These are phyloP conservation scores for Caenorhabditis inopinata DNA, from an alignment of 1,140 invertebrate genomes.

Conservation along the genomic window DNA sequence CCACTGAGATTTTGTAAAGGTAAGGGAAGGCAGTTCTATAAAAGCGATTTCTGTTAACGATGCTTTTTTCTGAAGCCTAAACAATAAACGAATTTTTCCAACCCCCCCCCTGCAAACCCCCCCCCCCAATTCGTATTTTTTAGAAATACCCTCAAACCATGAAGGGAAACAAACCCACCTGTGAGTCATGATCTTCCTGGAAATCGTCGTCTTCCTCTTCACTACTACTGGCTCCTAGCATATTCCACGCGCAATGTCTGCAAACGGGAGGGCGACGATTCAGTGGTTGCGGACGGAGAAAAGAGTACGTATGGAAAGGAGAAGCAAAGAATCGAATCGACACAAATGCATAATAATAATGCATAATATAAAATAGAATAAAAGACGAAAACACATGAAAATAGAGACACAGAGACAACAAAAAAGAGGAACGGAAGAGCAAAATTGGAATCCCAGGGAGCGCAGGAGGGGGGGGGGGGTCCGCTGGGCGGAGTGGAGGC, in stretches of 20 bases:
- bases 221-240: slow-evolving; percentile 62
- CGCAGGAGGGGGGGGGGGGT: background rate
- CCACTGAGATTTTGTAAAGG: no score
- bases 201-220: slow-evolving; percentile 63
- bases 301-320: background rate
- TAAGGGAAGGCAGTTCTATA: no score
- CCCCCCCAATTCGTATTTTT: no score
- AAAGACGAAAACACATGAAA: background rate
- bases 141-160: no score
- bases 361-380: slow-evolving; percentile 19
- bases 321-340: background rate
- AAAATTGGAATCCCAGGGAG: slow-evolving; percentile 7
- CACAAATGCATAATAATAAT: slow-evolving; percentile 6
- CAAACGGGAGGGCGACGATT: background rate
- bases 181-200: slow-evolving; percentile 51
- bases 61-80: no score
- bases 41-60: no score
- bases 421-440: slow-evolving; percentile 20
- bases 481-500: no score
- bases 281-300: no score
- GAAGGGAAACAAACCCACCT: background rate
- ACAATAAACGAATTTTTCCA: no score
- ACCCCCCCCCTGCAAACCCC: background rate
- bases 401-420: background rate
- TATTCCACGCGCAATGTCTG: slow-evolving; percentile 27